These are phyloP conservation scores for Lasioglossum oenotherae DNA, from an alignment of 2,888 invertebrate species.

Conservation along the genomic window DNA sequence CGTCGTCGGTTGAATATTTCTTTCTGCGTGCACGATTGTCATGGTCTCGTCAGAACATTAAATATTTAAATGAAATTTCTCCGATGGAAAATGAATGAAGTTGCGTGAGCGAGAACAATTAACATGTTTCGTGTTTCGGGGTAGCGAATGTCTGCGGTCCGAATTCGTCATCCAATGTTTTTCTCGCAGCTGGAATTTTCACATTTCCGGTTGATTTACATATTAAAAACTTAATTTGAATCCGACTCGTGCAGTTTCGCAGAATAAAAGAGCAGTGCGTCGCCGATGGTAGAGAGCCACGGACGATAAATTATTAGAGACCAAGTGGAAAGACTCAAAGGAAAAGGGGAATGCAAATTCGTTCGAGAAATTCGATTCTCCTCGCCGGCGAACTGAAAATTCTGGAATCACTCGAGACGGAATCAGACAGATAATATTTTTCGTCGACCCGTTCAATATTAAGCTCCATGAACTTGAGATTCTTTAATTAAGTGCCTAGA, in stretches of 20 bases:
- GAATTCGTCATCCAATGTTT: constrained; percentile 27
- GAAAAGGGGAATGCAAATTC: constrained; percentile 29
- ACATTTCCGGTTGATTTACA: constrained; percentile 43
- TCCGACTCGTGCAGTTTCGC: constrained; percentile 28
- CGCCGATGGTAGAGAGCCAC: neutral
- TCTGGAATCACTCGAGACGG: neutral
- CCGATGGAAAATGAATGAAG: neutral
- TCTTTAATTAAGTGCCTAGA: constrained; percentile 30
- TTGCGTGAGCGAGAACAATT: neutral
- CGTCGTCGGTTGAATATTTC: neutral
- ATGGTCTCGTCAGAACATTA: neutral
- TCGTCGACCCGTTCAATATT: neutral
- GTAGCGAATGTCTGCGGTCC: neutral
- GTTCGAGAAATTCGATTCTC: constrained; percentile 3
- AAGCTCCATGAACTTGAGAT: neutral
- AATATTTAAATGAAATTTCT: neutral
- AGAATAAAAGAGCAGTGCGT: constrained; percentile 6
- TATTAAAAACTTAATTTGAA: constrained; percentile 51
- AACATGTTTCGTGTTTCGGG: neutral
- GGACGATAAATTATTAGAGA: constrained; percentile 37
- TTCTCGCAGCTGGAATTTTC: constrained; percentile 8
- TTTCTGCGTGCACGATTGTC: neutral
- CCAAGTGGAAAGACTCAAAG: constrained; percentile 12
- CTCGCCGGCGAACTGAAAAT: neutral
- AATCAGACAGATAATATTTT: neutral